Evolutionary conservation across 1,140 invertebrate species (phyloP).

Genomic region (Pygmarrhopalites habei): DNA sequence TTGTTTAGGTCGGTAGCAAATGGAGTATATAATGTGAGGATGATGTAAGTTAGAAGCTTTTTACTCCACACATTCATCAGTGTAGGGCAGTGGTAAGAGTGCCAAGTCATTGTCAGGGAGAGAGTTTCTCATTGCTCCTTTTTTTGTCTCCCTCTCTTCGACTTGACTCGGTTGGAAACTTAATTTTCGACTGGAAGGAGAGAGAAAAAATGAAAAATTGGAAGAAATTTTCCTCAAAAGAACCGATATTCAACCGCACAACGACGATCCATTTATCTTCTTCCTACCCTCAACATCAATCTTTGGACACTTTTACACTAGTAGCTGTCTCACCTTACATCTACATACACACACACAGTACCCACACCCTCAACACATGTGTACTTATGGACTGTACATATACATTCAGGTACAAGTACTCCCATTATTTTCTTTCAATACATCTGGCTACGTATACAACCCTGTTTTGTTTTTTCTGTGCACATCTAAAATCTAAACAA

Average conservation of each 20-base stretch:
- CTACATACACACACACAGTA: not conserved
- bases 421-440: no score
- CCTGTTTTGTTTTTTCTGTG: no score
- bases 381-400: no score
- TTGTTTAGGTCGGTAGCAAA: no score
- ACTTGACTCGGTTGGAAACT: slow-evolving; percentile 21
- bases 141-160: not conserved
- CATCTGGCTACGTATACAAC: no score
- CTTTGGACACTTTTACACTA: slow-evolving; percentile 17
- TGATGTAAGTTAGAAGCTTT: no score
- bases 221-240: slow-evolving; percentile 35
- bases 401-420: no score
- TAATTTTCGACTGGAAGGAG: slow-evolving; percentile 36
- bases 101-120: slow-evolving; percentile 11
- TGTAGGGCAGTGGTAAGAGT: slow-evolving; percentile 1
- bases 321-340: not conserved
- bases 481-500: no score
- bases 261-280: slow-evolving; percentile 36
- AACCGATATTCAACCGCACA: slow-evolving; percentile 35
- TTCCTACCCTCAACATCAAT: slow-evolving; percentile 24
- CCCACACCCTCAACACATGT: not conserved
- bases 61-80: no score
- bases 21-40: no score
- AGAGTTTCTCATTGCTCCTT: not conserved
- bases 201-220: slow-evolving; percentile 35